These are phyloP conservation scores for Tetramorium parvispinum DNA, from an alignment of 1,140 invertebrate species.

Conservation along the genomic window DNA sequence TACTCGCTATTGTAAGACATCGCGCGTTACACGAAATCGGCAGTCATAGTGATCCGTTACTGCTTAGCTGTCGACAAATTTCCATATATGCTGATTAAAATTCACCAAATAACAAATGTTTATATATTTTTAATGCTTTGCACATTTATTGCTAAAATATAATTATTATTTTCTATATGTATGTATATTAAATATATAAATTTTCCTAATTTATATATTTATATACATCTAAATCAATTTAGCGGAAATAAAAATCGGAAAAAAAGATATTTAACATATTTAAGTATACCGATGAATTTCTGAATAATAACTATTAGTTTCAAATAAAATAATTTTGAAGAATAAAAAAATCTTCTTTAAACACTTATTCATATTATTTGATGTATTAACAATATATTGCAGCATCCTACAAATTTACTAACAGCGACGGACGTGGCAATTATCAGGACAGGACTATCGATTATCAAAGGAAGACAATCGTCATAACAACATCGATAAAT, in stretches of 20 bases:
- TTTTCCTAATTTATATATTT: not conserved
- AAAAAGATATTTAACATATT: not conserved
- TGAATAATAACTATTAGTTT: not conserved
- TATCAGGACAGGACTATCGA: not conserved
- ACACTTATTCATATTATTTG: not conserved
- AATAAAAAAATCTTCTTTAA: not conserved
- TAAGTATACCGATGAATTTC: not conserved
- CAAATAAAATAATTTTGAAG: not conserved
- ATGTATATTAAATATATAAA: not conserved
- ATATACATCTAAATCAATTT: conserved; percentile 22
- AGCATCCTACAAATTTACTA: conserved; percentile 1
- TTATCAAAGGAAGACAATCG: conserved; percentile 31
- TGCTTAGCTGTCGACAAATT: conserved; percentile 42
- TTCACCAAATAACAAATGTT: not conserved
- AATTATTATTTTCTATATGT: not conserved
- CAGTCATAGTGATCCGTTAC: conserved; percentile 62
- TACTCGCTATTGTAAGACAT: conserved; percentile 63
- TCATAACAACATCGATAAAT: conserved; percentile 45
- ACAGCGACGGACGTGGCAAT: conserved; percentile 6
- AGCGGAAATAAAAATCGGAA: not conserved
- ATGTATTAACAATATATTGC: not conserved
- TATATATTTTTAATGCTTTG: not conserved
- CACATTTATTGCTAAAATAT: conserved; percentile 18
- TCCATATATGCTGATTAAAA: not conserved
- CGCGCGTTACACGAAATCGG: conserved; percentile 68